A percentile compares a stretch with the other conserved stretches of the same genome.
Conservation (phyloP, 1,140 invertebrate species). For the Mamestra configurata region DNA sequence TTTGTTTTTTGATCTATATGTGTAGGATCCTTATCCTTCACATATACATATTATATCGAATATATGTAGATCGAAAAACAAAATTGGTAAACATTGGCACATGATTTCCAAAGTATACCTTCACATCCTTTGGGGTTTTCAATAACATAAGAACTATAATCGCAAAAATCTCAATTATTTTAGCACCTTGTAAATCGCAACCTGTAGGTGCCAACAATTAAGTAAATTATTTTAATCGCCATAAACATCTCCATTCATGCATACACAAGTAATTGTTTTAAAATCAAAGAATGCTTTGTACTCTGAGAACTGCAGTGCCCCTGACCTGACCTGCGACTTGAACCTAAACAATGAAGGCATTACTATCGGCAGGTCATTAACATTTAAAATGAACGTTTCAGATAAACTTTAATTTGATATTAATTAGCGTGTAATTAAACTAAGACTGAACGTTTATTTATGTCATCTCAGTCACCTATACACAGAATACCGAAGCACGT, state of each 20-base stretch:
- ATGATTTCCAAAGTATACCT: too few species aligned
- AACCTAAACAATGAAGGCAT: slow-evolving; percentile 45
- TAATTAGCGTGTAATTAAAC: slow-evolving; percentile 34
- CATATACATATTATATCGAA: too few species aligned
- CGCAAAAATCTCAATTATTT: not conserved
- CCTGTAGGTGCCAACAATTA: slow-evolving; percentile 18
- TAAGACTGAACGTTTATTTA: not conserved
- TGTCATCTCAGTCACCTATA: not conserved
- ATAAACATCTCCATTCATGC: slow-evolving; percentile 40
- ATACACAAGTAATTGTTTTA: slow-evolving; percentile 31
- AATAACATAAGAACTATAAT: too few species aligned
- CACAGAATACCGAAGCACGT: not conserved
- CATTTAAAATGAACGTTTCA: slow-evolving; percentile 28
- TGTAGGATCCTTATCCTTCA: too few species aligned
- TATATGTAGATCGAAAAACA: too few species aligned
- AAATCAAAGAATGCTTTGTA: slow-evolving; percentile 9
- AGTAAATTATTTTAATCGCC: slow-evolving; percentile 16
- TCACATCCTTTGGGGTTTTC: too few species aligned
- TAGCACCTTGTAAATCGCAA: slow-evolving; percentile 15
- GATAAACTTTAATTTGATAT: slow-evolving; percentile 33
- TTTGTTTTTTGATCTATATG: too few species aligned
- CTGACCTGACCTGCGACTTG: slow-evolving; percentile 41
- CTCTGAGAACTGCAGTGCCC: slow-evolving; percentile 28
- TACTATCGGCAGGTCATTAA: slow-evolving; percentile 32
- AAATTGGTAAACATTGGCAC: too few species aligned